A percentile compares a stretch with the other conserved stretches of the same genome.
Conservation (phyloP, 1,140 invertebrate genomes). For the Sitophilus oryzae region DNA sequence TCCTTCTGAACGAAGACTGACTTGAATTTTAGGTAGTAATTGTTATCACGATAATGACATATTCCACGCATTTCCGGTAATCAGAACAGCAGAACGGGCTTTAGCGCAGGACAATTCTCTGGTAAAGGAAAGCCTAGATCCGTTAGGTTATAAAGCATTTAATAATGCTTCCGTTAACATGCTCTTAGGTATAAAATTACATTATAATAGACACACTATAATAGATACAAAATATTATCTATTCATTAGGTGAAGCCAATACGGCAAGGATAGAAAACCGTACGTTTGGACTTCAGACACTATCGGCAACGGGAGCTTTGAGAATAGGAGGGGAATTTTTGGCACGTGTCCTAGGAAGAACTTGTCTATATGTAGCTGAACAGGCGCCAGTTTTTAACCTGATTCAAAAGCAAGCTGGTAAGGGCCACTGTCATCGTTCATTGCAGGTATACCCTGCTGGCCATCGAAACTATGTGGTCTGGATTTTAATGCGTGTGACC, state of each 20-base stretch:
- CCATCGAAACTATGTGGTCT: too few relatives aligned
- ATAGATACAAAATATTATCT: not conserved
- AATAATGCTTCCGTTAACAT: conserved; percentile 70
- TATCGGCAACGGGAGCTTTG: conserved; percentile 93
- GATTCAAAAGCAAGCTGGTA: conserved; percentile 9
- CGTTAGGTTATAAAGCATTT: conserved; percentile 83
- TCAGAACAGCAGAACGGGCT: conserved; percentile 76
- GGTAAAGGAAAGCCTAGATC: conserved; percentile 94
- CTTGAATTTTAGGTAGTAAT: conserved; percentile 42
- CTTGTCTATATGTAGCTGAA: conserved; percentile 1
- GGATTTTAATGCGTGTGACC: too few relatives aligned
- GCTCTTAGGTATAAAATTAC: conserved; percentile 62
- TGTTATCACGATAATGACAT: conserved; percentile 91
- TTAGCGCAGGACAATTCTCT: conserved; percentile 76
- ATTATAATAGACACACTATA: not conserved
- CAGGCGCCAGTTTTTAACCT: not conserved
- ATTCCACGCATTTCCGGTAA: conserved; percentile 96
- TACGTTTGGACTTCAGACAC: conserved; percentile 81
- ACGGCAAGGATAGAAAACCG: conserved; percentile 14
- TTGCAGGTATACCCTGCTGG: too few relatives aligned
- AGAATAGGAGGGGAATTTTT: conserved; percentile 87
- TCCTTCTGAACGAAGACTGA: too few relatives aligned
- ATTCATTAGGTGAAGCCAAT: conserved; percentile 7
- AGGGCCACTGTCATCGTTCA: too few relatives aligned
- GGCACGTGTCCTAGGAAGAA: conserved; percentile 40